Percentiles rank a stretch among this genome's conserved stretches.
These are phyloP conservation scores for Zenarchopterus dispar DNA, from an alignment of 2,797 vertebrate species.

Conservation along the genomic window DNA sequence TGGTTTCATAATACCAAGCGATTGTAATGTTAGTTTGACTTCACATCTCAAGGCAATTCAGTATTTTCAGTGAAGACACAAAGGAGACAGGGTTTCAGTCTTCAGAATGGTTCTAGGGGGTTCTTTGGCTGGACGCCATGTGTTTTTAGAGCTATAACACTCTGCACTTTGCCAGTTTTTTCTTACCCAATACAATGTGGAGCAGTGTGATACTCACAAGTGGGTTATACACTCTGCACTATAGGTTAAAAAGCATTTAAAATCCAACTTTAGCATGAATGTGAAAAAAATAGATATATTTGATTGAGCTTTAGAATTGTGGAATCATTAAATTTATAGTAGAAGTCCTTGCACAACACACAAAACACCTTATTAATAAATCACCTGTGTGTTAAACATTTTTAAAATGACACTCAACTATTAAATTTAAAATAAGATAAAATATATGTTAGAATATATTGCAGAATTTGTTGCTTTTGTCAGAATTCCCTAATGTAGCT, in stretches of 20 bases:
- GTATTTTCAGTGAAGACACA: slow-evolving; percentile 55
- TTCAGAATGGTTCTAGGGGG: slow-evolving; percentile 67
- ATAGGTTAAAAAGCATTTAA: slow-evolving; percentile 58
- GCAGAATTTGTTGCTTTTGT: too few species aligned
- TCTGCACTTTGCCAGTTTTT: slow-evolving; percentile 67
- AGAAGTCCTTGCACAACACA: too few species aligned
- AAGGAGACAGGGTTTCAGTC: slow-evolving; percentile 58
- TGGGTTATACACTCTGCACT: slow-evolving; percentile 47
- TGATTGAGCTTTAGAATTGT: slow-evolving; percentile 5
- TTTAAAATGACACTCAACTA: not conserved
- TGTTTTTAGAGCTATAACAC: slow-evolving; percentile 65
- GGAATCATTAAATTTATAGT: slow-evolving; percentile 1
- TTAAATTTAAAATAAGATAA: not conserved
- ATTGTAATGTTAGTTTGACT: slow-evolving; percentile 72
- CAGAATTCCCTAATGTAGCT: too few species aligned
- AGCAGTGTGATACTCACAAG: slow-evolving; percentile 37
- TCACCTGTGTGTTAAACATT: not conserved
- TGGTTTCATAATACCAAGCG: slow-evolving; percentile 69
- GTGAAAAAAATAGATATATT: slow-evolving; percentile 37
- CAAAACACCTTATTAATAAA: not conserved
- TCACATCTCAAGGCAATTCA: slow-evolving; percentile 61
- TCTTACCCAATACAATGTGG: slow-evolving; percentile 40
- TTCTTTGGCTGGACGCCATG: slow-evolving; percentile 68
- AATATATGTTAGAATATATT: too few species aligned
- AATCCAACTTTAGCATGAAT: slow-evolving; percentile 47